phyloP scores from a whole-genome alignment of 2,888 invertebrate species.

The Drosophila seclusa region DNA sequence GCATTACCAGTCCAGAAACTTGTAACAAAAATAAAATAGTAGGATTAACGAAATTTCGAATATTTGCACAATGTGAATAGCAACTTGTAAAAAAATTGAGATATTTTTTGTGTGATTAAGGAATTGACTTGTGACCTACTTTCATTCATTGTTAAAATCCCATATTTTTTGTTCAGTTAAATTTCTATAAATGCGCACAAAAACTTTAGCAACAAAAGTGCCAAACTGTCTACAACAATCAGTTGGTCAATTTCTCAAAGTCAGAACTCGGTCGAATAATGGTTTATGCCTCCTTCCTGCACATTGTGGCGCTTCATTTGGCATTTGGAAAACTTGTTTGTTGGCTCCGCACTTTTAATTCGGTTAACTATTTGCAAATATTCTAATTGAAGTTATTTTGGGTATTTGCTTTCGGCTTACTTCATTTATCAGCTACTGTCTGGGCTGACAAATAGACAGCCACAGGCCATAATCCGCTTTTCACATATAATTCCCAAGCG shows the following conservation, averaged over 20 bases:
- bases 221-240: slow-evolving; percentile 59
- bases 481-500: slow-evolving; percentile 43
- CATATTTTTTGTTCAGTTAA: slow-evolving; percentile 13
- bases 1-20: neutral
- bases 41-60: neutral
- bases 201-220: slow-evolving; percentile 50
- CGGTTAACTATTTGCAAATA: slow-evolving; percentile 40
- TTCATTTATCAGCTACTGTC: slow-evolving; percentile 6
- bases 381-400: slow-evolving; percentile 40
- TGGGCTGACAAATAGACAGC: neutral
- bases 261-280: slow-evolving; percentile 46
- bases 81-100: neutral
- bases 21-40: neutral
- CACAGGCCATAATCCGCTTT: slow-evolving; percentile 35
- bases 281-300: slow-evolving; percentile 8
- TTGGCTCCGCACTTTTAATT: slow-evolving; percentile 34
- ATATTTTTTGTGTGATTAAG: slow-evolving; percentile 3
- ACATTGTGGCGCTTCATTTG: slow-evolving; percentile 1
- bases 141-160: slow-evolving; percentile 23
- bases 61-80: neutral
- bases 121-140: slow-evolving; percentile 42
- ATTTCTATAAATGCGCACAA: slow-evolving; percentile 24
- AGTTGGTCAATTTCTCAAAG: slow-evolving; percentile 54
- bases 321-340: slow-evolving; percentile 13
- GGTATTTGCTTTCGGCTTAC: slow-evolving; percentile 16